Base-by-base conservation (phyloP, 2,888 invertebrate genomes). In the Deilephila porcellus region DNA sequence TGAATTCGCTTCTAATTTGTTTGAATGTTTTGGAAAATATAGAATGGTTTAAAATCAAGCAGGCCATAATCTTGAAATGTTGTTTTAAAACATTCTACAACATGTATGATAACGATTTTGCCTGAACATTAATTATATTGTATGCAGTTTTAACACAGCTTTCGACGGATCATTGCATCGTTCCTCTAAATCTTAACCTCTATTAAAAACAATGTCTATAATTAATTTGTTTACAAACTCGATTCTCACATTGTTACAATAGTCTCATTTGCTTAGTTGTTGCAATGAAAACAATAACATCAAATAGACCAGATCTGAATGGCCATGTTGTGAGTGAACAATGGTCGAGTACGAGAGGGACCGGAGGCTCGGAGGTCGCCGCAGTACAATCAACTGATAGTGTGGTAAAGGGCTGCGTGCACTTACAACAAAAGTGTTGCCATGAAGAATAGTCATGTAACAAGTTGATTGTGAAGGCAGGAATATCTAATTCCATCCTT, bases 281-380 rank as follows among this genome's bases (percentile, higher is more conserved):
- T 20, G 25, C 67, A 52, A 67, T 52, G 25, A 52, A 52, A 67
- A 67, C 67, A 67, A 67, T 67, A 67, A 64, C 45, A 67, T 67
- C 67, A 17, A 67, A 64, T 37, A 45, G 37, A 67, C 67, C 25
- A 52, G 67, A 67, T 67, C 25, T 45, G 17, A 64, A 64, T 45
- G 64, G 45, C n/a, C 25, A 17, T n/a, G 53, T n/a, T 56, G n/a
- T 25, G 63, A 63, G 32, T 7, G 19, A n/a, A 63, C n/a, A 63
- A 63, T 63, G n/a, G n/a, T 37, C 29, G 63, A 6, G 25, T 1
- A 4, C 60, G 60, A 29, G 60, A 17, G 60, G 60, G 11, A 14
- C 17, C 45, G 25, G 67, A 45, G 45, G 25, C 45, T 25, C 52
- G 25, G 45, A 67, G 67, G 67, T 67, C 67, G 67, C 56, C 56